Base-by-base conservation (phyloP, 2,797 vertebrate genomes). In the Ciconia nigra region DNA sequence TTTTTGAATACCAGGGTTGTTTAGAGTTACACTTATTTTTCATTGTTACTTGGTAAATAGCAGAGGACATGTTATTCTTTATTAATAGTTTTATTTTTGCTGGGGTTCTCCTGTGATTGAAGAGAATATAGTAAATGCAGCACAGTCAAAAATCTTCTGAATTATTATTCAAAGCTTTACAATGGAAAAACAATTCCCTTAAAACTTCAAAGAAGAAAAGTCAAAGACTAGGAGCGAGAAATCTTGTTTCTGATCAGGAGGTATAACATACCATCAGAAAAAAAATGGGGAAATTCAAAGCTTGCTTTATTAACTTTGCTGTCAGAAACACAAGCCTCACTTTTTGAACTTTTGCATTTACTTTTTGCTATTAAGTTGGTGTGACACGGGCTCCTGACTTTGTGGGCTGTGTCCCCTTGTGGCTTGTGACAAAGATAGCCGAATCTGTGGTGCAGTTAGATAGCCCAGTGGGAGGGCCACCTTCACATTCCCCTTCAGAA, bases 401-500 rank as follows among this genome's bases (percentile, higher is more conserved):
- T 61, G 93, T 87, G 91, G 80, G 44, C 37, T 90, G 70, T 96
- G 86, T 96, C 81, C 86, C 90, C 67, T 89, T 14, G 65, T 73
- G 94, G 85, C 67, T 83, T 71, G 78, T 65, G 88, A 71, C 83
- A 83, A 85, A 90, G 86, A 15, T 19, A 83, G 74, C 88, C 73
- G 78, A 58, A 42, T 71, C 66, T 42, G 26, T n/a, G 70, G 86
- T 35, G 52, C 70, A 31, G 90, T 70, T 84, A 51, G 85, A 4
- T 71, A 83, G 90, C 94, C 67, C 94, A 58, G 94, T 92, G 67
- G 93, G 95, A 93, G 89, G 89, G 89, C 96, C 92, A 95, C 95
- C 94, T 96, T 89, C 94, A 39, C 90, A n/a, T 91, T 94, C 94
- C 86, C 92, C 89, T 93, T 80, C 90, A 92, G 84, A 93, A 96